Conservation (phyloP, 2,113 vertebrate genomes). For the Rhodinocichla rosea region DNA sequence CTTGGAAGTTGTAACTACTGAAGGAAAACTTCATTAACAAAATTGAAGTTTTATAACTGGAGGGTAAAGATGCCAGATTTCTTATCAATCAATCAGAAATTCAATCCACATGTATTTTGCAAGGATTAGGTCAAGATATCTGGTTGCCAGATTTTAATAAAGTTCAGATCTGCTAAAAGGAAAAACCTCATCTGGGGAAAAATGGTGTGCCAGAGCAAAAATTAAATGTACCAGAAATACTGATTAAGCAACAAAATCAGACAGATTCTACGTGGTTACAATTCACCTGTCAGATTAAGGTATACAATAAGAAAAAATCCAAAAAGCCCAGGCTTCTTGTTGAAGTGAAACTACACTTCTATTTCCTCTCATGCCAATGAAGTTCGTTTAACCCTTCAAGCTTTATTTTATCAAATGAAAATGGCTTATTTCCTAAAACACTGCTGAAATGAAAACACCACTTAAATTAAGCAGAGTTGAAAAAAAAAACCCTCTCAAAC, state of each 20-base stretch:
- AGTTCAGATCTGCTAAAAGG: not conserved
- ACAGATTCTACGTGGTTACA: not conserved
- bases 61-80: not conserved
- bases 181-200: not conserved
- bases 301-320: not conserved
- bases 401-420: not conserved
- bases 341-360: not conserved
- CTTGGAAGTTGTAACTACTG: not conserved
- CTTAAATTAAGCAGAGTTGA: not conserved
- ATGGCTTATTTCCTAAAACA: not conserved
- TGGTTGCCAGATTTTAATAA: not conserved
- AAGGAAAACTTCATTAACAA: not conserved
- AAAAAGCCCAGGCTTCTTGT: not conserved
- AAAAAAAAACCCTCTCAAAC: not conserved
- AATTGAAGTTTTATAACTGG: not conserved
- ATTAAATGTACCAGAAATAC: not conserved
- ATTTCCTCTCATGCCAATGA: not conserved
- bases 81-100: not conserved
- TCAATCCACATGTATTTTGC: not conserved
- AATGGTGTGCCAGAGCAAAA: not conserved
- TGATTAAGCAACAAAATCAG: not conserved
- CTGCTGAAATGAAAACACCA: not conserved
- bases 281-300: not conserved
- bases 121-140: not conserved
- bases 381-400: not conserved